These are phyloP conservation scores for Spongilla lacustris DNA, from an alignment of 37 sponge, comb jelly and placozoan genomes.

Conservation along the genomic window DNA sequence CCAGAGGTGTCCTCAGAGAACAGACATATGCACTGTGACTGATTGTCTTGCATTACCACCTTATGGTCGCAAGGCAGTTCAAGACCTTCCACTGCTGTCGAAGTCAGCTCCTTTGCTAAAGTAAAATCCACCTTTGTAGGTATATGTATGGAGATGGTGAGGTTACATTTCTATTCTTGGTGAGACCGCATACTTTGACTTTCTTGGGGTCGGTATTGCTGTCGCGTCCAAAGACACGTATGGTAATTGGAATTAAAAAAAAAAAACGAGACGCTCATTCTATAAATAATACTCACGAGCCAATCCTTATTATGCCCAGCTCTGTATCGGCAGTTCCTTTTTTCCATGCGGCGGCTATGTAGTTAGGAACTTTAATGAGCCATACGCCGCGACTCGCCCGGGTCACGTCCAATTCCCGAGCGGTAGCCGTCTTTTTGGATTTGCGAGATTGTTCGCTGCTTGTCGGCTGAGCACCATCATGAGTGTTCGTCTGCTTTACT, in stretches of 20 bases:
- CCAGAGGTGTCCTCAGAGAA: conserved; percentile 63
- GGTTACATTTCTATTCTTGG: background rate
- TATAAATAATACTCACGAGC: conserved; percentile 22
- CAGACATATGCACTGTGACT: conserved; percentile 51
- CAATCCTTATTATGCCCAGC: conserved; percentile 70
- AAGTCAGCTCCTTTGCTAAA: conserved; percentile 45
- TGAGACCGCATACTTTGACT: background rate
- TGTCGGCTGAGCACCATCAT: background rate
- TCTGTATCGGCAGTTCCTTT: conserved; percentile 29
- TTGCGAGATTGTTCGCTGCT: background rate
- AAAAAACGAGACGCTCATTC: background rate
- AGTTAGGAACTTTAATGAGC: conserved; percentile 87
- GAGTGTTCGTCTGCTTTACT: background rate
- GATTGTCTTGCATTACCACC: conserved; percentile 41
- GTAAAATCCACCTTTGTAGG: conserved; percentile 18
- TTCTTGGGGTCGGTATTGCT: background rate
- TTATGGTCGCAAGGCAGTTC: conserved; percentile 67
- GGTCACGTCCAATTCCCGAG: conserved; percentile 42
- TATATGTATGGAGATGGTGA: background rate
- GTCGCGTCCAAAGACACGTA: background rate
- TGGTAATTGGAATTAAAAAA: background rate
- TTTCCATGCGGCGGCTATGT: conserved; percentile 71
- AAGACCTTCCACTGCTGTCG: conserved; percentile 2
- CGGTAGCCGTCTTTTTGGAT: conserved; percentile 2
- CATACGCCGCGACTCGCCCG: conserved; percentile 72